phyloP scores from a whole-genome alignment of 2,797 vertebrate genomes.

The Semotilus atromaculatus region DNA sequence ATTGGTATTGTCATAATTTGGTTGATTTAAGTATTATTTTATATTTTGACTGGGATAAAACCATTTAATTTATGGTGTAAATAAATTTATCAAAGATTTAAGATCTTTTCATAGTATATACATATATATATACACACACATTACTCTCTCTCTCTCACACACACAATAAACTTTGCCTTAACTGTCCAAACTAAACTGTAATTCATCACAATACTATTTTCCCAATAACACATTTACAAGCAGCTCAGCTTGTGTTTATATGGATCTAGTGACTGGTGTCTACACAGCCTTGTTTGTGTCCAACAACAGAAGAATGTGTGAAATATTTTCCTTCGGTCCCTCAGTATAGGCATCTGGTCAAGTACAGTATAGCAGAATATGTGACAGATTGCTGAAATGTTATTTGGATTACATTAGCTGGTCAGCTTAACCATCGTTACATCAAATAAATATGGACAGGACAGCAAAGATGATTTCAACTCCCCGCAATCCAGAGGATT shows the following conservation, averaged over 20 bases:
- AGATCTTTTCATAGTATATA: neutral
- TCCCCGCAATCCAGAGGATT: slow-evolving; percentile 33
- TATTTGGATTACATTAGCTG: slow-evolving; percentile 52
- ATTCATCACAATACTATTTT: neutral
- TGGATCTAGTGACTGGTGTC: slow-evolving; percentile 21
- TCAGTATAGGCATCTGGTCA: slow-evolving; percentile 11
- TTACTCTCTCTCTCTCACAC: neutral
- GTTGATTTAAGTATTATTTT: neutral
- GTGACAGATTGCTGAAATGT: slow-evolving; percentile 55
- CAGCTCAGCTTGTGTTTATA: slow-evolving; percentile 37
- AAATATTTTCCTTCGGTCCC: slow-evolving; percentile 22
- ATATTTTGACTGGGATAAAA: neutral
- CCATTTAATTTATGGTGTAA: neutral
- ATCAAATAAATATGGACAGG: slow-evolving; percentile 57
- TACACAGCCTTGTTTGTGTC: slow-evolving; percentile 28
- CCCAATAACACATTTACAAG: slow-evolving; percentile 14
- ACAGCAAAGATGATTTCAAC: slow-evolving; percentile 47
- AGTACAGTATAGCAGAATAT: slow-evolving; percentile 23
- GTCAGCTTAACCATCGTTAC: slow-evolving; percentile 47
- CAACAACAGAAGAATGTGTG: slow-evolving; percentile 24
- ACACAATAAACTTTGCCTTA: neutral
- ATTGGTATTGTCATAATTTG: neutral
- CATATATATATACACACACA: neutral
- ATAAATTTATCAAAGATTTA: neutral
- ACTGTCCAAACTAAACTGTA: neutral